Evolutionary conservation across 2,888 invertebrate species (phyloP).

Genomic region (Aproaerema taeniolella): DNA sequence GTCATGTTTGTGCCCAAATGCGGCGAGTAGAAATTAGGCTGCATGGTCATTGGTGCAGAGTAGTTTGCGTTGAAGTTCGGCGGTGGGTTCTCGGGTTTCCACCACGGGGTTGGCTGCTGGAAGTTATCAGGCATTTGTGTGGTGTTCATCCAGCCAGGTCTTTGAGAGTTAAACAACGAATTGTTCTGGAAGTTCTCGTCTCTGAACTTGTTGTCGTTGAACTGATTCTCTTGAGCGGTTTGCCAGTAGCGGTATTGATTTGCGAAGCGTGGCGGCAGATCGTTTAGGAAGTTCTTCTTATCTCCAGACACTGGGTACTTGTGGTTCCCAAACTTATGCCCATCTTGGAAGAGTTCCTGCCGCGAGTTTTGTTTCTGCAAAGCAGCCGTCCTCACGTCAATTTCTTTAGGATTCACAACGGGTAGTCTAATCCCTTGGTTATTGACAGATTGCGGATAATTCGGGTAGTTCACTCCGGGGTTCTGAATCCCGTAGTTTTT

Average conservation of each 20-base stretch:
- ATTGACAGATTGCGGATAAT: conserved; percentile 25
- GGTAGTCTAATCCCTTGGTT: conserved; percentile 56
- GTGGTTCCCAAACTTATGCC: conserved; percentile 49
- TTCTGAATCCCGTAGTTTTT: conserved; percentile 57
- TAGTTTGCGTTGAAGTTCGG: conserved; percentile 39
- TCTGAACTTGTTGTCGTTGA: conserved; percentile 56
- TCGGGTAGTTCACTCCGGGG: conserved; percentile 30
- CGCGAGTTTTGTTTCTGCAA: conserved; percentile 65
- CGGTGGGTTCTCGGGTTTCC: conserved; percentile 49
- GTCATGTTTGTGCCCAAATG: conserved; percentile 32
- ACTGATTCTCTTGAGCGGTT: conserved; percentile 50
- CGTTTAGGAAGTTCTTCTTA: conserved; percentile 64
- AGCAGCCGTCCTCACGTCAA: conserved; percentile 68
- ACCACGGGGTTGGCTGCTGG: conserved; percentile 46
- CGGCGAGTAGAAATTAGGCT: conserved; percentile 48
- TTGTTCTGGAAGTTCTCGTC: conserved; percentile 45
- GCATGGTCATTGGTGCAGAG: conserved; percentile 32
- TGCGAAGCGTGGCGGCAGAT: conserved; percentile 65
- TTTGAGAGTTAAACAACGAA: conserved; percentile 29
- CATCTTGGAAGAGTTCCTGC: conserved; percentile 55
- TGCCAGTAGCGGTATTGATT: conserved; percentile 69
- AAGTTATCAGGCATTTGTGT: conserved; percentile 31
- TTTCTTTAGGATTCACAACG: conserved; percentile 72
- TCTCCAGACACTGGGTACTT: conserved; percentile 59
- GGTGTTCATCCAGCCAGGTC: conserved; percentile 33